Base-by-base conservation (phyloP, 37 sponge, comb jelly and placozoan genomes). In the Axinella damicornis region DNA sequence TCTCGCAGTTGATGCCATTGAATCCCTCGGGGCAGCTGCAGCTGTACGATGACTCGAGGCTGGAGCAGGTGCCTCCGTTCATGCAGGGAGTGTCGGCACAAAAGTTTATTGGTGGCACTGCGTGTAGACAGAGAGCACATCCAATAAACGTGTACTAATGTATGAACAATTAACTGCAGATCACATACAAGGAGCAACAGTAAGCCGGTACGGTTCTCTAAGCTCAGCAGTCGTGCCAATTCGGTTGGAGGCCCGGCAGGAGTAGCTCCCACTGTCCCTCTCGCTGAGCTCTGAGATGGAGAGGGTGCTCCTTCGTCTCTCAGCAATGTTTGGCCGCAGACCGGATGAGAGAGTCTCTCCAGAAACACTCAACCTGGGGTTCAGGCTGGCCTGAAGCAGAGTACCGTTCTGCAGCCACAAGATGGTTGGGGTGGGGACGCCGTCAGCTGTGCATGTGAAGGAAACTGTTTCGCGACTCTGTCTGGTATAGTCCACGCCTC, bases 61-160 rank as follows among this genome's bases (percentile, higher is more conserved):
- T 69, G 24, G 35, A n/a, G 70, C 87, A 87, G 53, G 52, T 68
- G 16, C 80, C 87, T 18, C 64, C 64, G 52, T 87, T 78, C 71
- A 13, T 65, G 63, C 87, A 85, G 20, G 79, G 86, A 36, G 59
- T 54, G 21, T n/a, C 14, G 62, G 18, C 20, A 53, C 72, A 71
- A 58, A 57, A 40, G 46, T 85, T 40, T n/a, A 19, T 35, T 18
- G 53, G 78, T 46, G 54, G 67, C 18, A 6, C 31, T 28, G 35
- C 12, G 27, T 27, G 4, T 32, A 34, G 2, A 31, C 33, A 46
- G 9, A 12, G 46, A 46, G 9, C 46, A 9, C 9, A 9, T 46
- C 46, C 46, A 46, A 46, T 46, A n/a, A n/a, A n/a, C n/a, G n/a
- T 46, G 9, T 9, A 46, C 9, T 46, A 9, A 4, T 46, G 46